A percentile compares a stretch with the other conserved stretches of the same genome.
phyloP scores from a whole-genome alignment of 2,888 invertebrate species.

The Panopea generosa region DNA sequence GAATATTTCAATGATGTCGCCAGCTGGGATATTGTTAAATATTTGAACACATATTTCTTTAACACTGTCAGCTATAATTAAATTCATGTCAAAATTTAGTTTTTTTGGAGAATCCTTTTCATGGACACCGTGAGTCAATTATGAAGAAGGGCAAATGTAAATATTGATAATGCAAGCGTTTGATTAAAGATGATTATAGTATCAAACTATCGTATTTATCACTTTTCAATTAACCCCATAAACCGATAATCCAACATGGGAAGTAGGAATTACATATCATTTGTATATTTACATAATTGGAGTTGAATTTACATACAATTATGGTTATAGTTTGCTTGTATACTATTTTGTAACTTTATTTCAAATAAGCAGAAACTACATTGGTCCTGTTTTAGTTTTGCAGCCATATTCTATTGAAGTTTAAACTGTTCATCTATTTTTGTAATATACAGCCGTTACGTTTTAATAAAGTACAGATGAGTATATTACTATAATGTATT shows the following conservation, averaged over 20 bases:
- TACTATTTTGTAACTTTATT: too few relatives aligned
- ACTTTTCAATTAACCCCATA: background rate
- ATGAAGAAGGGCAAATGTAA: slow-evolving; percentile 23
- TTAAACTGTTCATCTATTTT: too few relatives aligned
- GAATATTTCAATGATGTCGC: slow-evolving; percentile 17
- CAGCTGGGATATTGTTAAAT: slow-evolving; percentile 26
- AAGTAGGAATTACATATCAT: too few relatives aligned
- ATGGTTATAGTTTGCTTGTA: too few relatives aligned
- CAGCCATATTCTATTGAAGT: too few relatives aligned
- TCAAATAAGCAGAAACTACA: too few relatives aligned
- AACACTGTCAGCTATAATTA: slow-evolving; percentile 50
- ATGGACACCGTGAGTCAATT: slow-evolving; percentile 18
- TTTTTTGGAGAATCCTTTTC: slow-evolving; percentile 31
- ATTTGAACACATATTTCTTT: slow-evolving; percentile 26
- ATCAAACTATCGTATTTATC: background rate
- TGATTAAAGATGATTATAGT: slow-evolving; percentile 1
- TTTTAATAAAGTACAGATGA: too few relatives aligned
- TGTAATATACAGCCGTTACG: too few relatives aligned
- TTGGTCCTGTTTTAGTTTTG: too few relatives aligned
- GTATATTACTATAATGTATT: too few relatives aligned
- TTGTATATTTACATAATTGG: too few relatives aligned
- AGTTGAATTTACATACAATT: too few relatives aligned
- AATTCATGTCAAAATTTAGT: slow-evolving; percentile 43
- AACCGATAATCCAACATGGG: background rate
- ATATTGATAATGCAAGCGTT: slow-evolving; percentile 5